These are phyloP conservation scores for Thelaira solivaga DNA, from an alignment of 2,888 invertebrate species.

Conservation along the genomic window DNA sequence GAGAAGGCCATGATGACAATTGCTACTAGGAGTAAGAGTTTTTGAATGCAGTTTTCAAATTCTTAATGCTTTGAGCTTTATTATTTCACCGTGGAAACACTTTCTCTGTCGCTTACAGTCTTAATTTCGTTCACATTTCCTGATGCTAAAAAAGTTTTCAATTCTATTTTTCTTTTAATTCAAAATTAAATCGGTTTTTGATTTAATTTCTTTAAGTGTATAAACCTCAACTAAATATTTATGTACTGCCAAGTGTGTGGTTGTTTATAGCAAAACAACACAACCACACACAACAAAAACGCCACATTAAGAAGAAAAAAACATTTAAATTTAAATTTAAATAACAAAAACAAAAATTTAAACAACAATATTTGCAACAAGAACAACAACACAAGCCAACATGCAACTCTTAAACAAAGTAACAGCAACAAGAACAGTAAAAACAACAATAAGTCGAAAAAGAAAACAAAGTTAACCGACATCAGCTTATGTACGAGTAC, in stretches of 20 bases:
- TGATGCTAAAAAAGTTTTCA: not conserved
- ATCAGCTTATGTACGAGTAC: no score
- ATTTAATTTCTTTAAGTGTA: conserved; percentile 17
- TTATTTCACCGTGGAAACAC: no score
- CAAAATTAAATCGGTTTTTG: not conserved
- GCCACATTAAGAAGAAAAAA: not conserved
- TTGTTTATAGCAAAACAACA: conserved; percentile 22
- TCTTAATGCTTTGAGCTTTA: no score
- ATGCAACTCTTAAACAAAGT: conserved; percentile 29
- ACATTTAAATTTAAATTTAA: conserved; percentile 44
- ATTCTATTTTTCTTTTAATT: not conserved
- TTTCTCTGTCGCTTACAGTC: no score
- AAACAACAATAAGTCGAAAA: conserved; percentile 1
- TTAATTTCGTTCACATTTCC: no score
- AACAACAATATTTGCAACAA: conserved; percentile 32
- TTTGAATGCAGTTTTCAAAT: no score
- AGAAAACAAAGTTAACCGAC: conserved; percentile 61
- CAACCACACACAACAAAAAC: conserved; percentile 13
- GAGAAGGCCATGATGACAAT: no score
- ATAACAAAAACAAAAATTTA: conserved; percentile 41
- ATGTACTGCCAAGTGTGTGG: conserved; percentile 39
- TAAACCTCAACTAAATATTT: not conserved
- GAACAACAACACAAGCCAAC: conserved; percentile 12
- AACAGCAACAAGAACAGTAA: conserved; percentile 4
- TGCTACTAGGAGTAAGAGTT: no score